These are phyloP conservation scores for Pachyramphus minor DNA, from an alignment of 2,113 vertebrate species.

Conservation along the genomic window DNA sequence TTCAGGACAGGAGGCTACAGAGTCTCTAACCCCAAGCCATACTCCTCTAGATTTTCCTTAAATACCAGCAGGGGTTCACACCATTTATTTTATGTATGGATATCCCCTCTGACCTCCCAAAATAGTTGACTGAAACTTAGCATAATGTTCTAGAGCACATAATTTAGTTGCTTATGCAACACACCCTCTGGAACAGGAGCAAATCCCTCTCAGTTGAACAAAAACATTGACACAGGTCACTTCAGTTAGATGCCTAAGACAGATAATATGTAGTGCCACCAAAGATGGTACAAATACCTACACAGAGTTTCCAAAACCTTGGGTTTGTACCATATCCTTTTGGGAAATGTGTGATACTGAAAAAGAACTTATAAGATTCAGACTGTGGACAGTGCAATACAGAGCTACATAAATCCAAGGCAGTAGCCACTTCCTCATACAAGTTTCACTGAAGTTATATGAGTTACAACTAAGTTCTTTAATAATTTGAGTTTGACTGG, in stretches of 20 bases:
- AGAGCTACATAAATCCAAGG: not conserved
- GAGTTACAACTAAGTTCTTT: not conserved
- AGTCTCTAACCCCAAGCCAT: not conserved
- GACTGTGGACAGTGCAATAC: not conserved
- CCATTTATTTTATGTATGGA: not conserved
- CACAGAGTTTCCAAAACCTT: not conserved
- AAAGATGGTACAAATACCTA: not conserved
- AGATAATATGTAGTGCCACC: not conserved
- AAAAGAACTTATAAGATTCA: not conserved
- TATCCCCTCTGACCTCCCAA: not conserved
- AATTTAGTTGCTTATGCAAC: not conserved
- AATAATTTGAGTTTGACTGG: not conserved
- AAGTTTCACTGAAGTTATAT: not conserved
- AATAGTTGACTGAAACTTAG: not conserved
- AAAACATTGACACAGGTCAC: not conserved
- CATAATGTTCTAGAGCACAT: rapidly evolving
- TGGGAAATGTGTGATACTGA: not conserved
- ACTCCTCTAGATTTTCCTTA: not conserved
- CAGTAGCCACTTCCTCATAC: rapidly evolving
- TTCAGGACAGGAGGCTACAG: not conserved
- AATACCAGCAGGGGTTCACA: not conserved
- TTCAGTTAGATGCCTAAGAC: not conserved
- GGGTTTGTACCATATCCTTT: not conserved
- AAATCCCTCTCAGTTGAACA: not conserved
- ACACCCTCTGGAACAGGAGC: not conserved